phyloP scores from a whole-genome alignment of 2,888 invertebrate species.

The Dendrolimus houi region DNA sequence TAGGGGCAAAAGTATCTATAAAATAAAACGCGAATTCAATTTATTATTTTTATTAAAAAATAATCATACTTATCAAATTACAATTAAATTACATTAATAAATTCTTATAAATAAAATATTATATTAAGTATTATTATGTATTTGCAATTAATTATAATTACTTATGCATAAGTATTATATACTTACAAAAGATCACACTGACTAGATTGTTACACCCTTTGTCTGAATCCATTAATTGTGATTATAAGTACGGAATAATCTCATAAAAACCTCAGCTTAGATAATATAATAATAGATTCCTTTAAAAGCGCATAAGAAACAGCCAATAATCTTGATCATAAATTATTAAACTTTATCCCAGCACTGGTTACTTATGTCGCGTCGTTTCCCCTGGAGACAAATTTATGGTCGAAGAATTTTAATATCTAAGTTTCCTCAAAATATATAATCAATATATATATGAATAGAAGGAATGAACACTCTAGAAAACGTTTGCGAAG shows the following conservation, averaged over 20 bases:
- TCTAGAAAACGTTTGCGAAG: too few relatives aligned
- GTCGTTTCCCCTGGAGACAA: too few relatives aligned
- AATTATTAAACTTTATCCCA: too few relatives aligned
- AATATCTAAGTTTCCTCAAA: too few relatives aligned
- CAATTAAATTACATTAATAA: constrained; percentile 20
- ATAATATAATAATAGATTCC: too few relatives aligned
- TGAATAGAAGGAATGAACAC: too few relatives aligned
- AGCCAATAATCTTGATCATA: too few relatives aligned
- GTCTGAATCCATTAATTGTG: constrained; percentile 42
- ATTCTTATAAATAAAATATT: constrained; percentile 27
- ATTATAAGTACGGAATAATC: constrained; percentile 10
- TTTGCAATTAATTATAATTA: constrained; percentile 25
- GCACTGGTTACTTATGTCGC: too few relatives aligned
- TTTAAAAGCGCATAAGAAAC: too few relatives aligned
- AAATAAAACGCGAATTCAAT: constrained; percentile 12
- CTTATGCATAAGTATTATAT: constrained; percentile 22
- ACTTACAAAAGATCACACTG: constrained; percentile 61
- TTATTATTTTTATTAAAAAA: constrained; percentile 29
- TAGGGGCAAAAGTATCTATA: neutral
- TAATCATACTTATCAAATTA: constrained; percentile 19
- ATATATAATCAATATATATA: too few relatives aligned
- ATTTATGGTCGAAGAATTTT: too few relatives aligned
- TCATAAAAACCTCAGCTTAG: neutral
- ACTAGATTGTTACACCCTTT: constrained; percentile 74
- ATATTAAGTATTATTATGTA: constrained; percentile 28